Base-by-base conservation (phyloP, 2,797 vertebrate genomes). In the Xerus rutilus region DNA sequence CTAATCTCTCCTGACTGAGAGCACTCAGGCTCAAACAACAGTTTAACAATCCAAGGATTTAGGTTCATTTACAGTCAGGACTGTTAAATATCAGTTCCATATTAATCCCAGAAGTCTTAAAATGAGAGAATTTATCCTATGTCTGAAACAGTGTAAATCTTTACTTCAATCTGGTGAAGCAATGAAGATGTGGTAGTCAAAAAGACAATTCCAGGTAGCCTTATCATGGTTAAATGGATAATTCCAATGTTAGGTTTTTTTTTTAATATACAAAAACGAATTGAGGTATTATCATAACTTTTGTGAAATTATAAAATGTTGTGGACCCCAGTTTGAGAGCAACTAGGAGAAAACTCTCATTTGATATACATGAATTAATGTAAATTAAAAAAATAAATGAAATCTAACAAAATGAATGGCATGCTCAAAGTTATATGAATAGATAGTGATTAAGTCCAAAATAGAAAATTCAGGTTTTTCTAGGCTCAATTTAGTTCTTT, bases 101-200 rank as follows among this genome's bases (percentile, higher is more conserved):
- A 39, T 92, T 91, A 78, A 95, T 94, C 96, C 87, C 7, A 23
- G 93, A 97, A 96, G 76, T 79, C 86, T 93, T 83, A 91, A 96
- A 94, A 86, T 62, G 67, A 92, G 69, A 87, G 95, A 82, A 87
- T 96, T 95, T 83, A 74, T 84, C 39, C 8, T 54, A 6, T 83
- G 74, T 93, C 87, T 35, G 83, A 92, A 47, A 84, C 15, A 18
- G 64, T 32, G 91, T 76, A 95, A 67, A 57, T 89, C 21, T 70
- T 52, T 13, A 70, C 8, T 78, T 77, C 86, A 86, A 97, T 94
- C 77, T 94, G 77, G 39, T n/a, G 39, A 91, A 73, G 30, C 47
- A 77, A 30, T 32, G 43, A 86, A 91, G 69, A 67, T 11, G n/a
- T 82, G 35, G 30, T 35, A 78, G 69, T 18, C 45, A 30, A 90